phyloP scores from a whole-genome alignment of 1,140 invertebrate genomes.

The Littorina saxatilis region DNA sequence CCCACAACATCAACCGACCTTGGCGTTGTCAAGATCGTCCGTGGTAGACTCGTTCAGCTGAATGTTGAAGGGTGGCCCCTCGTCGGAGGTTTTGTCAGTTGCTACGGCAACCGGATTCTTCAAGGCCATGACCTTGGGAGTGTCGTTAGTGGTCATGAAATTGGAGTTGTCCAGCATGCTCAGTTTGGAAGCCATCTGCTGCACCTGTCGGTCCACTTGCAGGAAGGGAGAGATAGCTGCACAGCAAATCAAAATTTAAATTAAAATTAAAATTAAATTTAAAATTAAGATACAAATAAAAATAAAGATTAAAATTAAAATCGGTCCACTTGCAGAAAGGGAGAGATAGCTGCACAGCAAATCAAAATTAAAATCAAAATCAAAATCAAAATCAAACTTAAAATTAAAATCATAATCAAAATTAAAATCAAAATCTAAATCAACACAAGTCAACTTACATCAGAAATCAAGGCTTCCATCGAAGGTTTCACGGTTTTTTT shows the following conservation, averaged over 20 bases:
- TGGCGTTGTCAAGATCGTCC: background rate
- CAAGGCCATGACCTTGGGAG: constrained; percentile 9
- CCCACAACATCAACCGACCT: background rate
- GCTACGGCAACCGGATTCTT: background rate
- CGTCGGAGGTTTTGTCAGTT: background rate
- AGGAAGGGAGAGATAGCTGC: too few species aligned
- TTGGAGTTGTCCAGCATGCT: background rate
- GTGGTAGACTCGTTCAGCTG: background rate
- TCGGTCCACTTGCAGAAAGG: too few species aligned
- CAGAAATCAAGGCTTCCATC: too few species aligned
- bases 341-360: background rate
- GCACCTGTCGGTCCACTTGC: too few species aligned
- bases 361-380: background rate
- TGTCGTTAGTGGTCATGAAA: background rate
- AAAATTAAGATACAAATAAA: background rate
- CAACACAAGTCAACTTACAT: background rate
- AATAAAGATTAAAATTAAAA: background rate
- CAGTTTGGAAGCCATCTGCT: background rate
- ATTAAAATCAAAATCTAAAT: background rate
- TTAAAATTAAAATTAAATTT: background rate
- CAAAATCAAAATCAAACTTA: background rate
- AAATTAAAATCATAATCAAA: background rate
- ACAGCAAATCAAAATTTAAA: background rate
- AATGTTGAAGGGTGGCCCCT: background rate
- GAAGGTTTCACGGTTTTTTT: too few species aligned